Evolutionary conservation across 2,113 vertebrate species (phyloP).

Genomic region (Gymnarchus niloticus): DNA sequence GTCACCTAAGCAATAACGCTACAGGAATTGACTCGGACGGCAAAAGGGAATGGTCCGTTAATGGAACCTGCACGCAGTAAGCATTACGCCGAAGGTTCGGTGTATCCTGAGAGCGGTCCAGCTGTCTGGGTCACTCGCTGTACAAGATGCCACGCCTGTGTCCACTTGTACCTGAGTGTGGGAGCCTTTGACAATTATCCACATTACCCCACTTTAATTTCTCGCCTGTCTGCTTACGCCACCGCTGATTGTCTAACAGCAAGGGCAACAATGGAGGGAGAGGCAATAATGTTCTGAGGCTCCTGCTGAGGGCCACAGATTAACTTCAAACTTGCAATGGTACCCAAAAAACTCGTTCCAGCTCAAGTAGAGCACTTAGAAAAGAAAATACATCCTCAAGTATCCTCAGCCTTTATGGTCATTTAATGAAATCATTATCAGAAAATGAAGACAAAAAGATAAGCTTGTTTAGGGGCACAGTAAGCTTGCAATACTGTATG

Average conservation of each 20-base stretch:
- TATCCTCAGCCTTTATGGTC: neutral
- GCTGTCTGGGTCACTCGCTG: neutral
- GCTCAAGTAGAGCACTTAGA: neutral
- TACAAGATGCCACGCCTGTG: neutral
- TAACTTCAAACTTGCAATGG: constrained; percentile 24
- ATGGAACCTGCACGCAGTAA: constrained; percentile 12
- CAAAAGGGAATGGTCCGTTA: constrained; percentile 21
- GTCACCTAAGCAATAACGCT: constrained; percentile 19
- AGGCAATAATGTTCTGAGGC: neutral
- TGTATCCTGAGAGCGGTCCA: neutral
- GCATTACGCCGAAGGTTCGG: neutral
- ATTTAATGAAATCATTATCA: neutral
- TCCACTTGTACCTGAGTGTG: neutral
- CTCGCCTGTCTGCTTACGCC: constrained; percentile 17
- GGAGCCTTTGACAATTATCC: neutral
- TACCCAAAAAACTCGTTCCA: neutral
- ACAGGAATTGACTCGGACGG: constrained; percentile 28
- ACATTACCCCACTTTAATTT: constrained; percentile 17
- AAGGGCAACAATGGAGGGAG: neutral
- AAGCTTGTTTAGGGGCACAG: neutral
- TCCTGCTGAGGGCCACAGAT: constrained; percentile 9
- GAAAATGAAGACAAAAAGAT: neutral
- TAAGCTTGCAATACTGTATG: neutral
- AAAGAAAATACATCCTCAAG: neutral
- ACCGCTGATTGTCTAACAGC: constrained; percentile 17